Base-by-base conservation (phyloP, 1,140 invertebrate genomes). In the Drosophila setifemur region DNA sequence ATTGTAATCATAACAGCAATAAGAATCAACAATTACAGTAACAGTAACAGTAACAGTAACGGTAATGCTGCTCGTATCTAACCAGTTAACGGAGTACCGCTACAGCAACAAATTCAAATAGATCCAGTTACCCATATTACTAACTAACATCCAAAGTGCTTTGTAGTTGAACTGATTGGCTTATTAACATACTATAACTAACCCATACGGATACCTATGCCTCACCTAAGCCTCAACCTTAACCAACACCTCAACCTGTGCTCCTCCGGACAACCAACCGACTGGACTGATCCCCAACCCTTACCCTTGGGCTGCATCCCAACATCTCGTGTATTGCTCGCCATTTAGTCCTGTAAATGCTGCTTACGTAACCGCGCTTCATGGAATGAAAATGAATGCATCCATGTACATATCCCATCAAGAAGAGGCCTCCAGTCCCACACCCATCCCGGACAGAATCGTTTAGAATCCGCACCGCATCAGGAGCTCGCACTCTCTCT, bases 111-210 rank as follows among this genome's bases (percentile, higher is more conserved):
- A 54, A 58, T 16, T 37, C 52, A 66, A 67, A 73, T 43, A 69
- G 33, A 71, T 64, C 26, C 26, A 64, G 50, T 53, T 57, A 73
- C 29, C 16, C 52, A 70, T 58, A 70, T 58, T 49, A 69, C 50
- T 66, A 64, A 70, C 64, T 37, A 71, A 57, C 43, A 68, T 53
- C 29, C 23, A 69, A 69, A 69, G 58, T 64, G 77, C 78, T 85
- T 70, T 48, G 78, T 83, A 83, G 78, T 83, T 85, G 40, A 71
- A 78, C 63, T 70, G 78, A 83, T 83, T 83, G 78, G 79, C 79
- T 74, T 71, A 35, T 44, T 31, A 63, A 52, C 54, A 45, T 61
- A 70, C 66, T 66, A 54, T 58, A 58, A 64, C 37, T 18, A 26
- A 26, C 25, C 23, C 23, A 67, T 18, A 49, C 55, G 14, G 31